These are phyloP conservation scores for Drosophila picticornis DNA, from an alignment of 2,888 invertebrate genomes.

Conservation along the genomic window DNA sequence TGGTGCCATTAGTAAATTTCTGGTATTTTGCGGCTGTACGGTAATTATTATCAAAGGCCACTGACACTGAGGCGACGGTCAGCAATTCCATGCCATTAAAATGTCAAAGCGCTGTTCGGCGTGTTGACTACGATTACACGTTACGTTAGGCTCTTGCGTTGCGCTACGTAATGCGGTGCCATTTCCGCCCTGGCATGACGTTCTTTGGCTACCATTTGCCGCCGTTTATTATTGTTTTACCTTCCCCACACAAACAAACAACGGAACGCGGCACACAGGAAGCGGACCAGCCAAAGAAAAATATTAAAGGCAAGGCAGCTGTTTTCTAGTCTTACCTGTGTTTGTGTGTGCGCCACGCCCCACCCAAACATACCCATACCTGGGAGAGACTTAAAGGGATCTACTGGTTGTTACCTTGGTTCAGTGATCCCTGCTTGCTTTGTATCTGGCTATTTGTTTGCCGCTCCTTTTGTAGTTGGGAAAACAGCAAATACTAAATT, in stretches of 20 bases:
- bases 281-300: slow-evolving; percentile 26
- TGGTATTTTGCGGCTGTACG: slow-evolving; percentile 23
- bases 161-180: slow-evolving; percentile 37
- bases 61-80: slow-evolving; percentile 39
- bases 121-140: slow-evolving; percentile 9
- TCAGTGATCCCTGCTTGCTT: slow-evolving; percentile 62
- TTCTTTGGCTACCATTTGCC: slow-evolving; percentile 67
- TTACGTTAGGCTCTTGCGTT: slow-evolving; percentile 37
- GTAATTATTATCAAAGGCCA: slow-evolving; percentile 62
- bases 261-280: slow-evolving; percentile 42
- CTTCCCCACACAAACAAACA: slow-evolving; percentile 54
- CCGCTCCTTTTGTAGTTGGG: slow-evolving; percentile 36
- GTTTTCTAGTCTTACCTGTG: slow-evolving; percentile 12
- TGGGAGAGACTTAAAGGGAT: slow-evolving; percentile 16
- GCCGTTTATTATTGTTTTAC: slow-evolving; percentile 61
- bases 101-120: slow-evolving; percentile 42
- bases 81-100: slow-evolving; percentile 42
- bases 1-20: slow-evolving; percentile 55
- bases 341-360: neutral
- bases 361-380: neutral
- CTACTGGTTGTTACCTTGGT: slow-evolving; percentile 45
- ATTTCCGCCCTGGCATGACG: slow-evolving; percentile 65
- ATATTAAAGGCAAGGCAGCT: slow-evolving; percentile 39
- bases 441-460: slow-evolving; percentile 40
- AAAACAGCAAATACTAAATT: slow-evolving; percentile 69